Conservation (phyloP, 2,797 vertebrate genomes). For the Bucorvus abyssinicus region DNA sequence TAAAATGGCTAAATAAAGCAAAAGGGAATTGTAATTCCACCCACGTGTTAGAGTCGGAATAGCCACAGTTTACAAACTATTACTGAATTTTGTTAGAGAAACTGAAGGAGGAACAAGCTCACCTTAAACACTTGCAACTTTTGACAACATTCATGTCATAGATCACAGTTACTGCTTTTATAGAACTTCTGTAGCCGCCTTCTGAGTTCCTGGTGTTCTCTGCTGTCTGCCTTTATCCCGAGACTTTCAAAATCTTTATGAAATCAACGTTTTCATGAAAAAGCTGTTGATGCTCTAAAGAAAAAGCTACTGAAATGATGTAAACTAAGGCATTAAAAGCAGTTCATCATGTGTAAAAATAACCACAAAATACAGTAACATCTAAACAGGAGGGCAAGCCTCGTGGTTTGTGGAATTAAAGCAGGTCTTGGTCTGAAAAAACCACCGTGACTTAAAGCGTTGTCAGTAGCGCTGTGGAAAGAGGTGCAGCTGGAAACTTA, state of each 20-base stretch:
- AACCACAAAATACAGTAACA: neutral
- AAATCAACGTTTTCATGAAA: neutral
- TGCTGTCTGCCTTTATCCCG: neutral
- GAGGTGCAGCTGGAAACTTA: neutral
- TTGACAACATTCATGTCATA: neutral
- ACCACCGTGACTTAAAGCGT: neutral
- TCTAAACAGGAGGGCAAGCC: neutral
- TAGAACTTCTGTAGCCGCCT: neutral
- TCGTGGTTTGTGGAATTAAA: neutral
- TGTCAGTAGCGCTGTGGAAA: neutral
- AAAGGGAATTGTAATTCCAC: neutral
- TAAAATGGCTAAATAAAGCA: slow-evolving; percentile 1
- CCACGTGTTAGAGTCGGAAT: neutral
- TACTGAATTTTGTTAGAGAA: neutral
- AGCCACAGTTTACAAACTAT: neutral
- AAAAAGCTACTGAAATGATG: neutral
- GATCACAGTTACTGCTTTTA: neutral
- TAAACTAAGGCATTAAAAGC: neutral
- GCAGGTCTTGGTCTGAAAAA: neutral
- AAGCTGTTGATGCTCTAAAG: neutral
- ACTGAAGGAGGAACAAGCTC: neutral
- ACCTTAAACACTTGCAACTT: neutral
- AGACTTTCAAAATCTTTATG: neutral
- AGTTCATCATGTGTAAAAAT: neutral
- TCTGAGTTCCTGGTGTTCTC: neutral